Base-by-base conservation (phyloP, 2,113 vertebrate species). In the Daboia siamensis region DNA sequence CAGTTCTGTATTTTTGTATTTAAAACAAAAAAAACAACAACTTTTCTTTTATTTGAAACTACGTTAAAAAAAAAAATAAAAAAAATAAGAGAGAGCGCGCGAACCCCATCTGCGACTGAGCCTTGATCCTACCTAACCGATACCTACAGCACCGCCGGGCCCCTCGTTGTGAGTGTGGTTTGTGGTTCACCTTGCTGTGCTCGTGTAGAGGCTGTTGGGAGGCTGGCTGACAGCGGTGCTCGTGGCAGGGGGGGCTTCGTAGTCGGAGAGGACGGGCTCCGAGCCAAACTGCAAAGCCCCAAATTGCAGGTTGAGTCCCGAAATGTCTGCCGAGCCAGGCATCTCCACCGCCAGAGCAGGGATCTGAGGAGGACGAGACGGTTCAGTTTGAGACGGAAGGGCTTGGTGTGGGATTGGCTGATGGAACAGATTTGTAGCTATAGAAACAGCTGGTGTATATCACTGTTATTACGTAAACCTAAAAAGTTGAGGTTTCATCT, bases 271-370 rank as follows among this genome's bases (percentile, higher is more conserved):
- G 92, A 98, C 98, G 29, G 99, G 99, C 97, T 99, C 99, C 0
- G 99, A 99, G n/a, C 99, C 99, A 93, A 99, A 99, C 95, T 99
- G 99, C 93, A 99, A 97, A 0, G 99, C 99, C 94, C 99, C 99
- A 51, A 99, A 99, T 97, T 99, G 99, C 96, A 99, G 98, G 95
- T 99, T 99, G 85, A 99, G 97, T 95, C 99, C 99, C 80, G 98
- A 98, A 94, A 99, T 98, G 96, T 99, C 99, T 0, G 99, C 97
- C 0, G 99, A 99, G 91, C 98, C 99, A 12, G 99, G 99, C 99
- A 99, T 99, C 95, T 99, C 99, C 94, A 99, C 99, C 0, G 99
- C 99, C 87, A 99, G 97, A 0, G 98, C 98, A 74, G 99, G 99
- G 96, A 99, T 99, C 99, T 99, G 96, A 12, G 96, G 10, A 3